Conservation (phyloP, 2,888 invertebrate species). For the Celastrina argiolus region DNA sequence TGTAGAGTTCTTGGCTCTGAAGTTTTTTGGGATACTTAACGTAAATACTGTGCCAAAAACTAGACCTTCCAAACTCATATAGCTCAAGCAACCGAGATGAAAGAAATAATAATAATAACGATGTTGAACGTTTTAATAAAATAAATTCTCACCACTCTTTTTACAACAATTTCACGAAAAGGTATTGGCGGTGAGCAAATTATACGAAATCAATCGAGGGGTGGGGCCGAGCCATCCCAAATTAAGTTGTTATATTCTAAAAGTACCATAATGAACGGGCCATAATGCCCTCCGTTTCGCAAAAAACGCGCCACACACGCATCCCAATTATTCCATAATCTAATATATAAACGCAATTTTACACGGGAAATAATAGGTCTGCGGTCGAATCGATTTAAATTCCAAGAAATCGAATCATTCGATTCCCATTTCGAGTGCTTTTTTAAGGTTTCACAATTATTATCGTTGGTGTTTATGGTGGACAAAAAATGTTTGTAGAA, state of each 20-base stretch:
- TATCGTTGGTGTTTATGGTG: conserved; percentile 32
- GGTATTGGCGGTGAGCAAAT: conserved; percentile 60
- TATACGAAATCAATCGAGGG: conserved; percentile 71
- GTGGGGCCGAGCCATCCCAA: conserved; percentile 69
- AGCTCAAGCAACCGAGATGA: too few species aligned
- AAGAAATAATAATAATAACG: too few species aligned
- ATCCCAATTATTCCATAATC: conserved; percentile 61
- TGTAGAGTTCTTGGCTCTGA: too few species aligned
- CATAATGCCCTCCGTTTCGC: conserved; percentile 61
- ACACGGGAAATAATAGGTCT: conserved; percentile 50
- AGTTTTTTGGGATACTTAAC: too few species aligned
- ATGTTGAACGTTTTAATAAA: background rate
- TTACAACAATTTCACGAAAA: conserved; percentile 55
- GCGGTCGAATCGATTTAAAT: conserved; percentile 45
- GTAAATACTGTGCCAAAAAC: too few species aligned
- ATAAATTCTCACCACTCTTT: conserved; percentile 35
- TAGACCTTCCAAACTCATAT: too few species aligned
- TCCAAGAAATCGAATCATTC: conserved; percentile 37
- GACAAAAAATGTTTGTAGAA: conserved; percentile 31
- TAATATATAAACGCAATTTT: conserved; percentile 63
- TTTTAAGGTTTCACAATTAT: conserved; percentile 28
- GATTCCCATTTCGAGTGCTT: conserved; percentile 31
- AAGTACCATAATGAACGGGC: conserved; percentile 59
- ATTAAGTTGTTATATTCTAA: conserved; percentile 72
- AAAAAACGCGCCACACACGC: conserved; percentile 65